Conservation (phyloP, 2,113 vertebrate genomes). For the Mobula hypostoma region DNA sequence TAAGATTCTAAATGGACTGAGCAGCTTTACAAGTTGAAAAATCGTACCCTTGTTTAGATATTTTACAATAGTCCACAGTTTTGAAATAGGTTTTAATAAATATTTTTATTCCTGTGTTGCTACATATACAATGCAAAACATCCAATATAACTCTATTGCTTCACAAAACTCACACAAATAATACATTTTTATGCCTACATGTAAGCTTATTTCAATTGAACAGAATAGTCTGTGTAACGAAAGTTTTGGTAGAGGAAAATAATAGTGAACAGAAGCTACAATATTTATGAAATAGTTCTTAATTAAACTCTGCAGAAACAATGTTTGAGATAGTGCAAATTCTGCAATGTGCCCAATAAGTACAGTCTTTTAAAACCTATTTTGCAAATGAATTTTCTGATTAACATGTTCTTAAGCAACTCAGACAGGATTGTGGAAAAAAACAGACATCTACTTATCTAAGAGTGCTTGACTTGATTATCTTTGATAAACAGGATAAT, state of each 20-base stretch:
- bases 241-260: background rate
- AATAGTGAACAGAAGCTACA: background rate
- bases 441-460: background rate
- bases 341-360: background rate
- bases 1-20: background rate
- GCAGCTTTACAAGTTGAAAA: background rate
- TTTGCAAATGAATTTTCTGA: background rate
- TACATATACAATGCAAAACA: background rate
- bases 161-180: too few relatives aligned
- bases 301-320: background rate
- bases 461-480: background rate
- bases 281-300: background rate
- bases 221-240: background rate
- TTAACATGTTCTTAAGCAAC: background rate
- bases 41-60: background rate
- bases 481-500: background rate
- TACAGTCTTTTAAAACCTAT: background rate
- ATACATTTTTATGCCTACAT: too few relatives aligned
- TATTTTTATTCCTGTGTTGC: background rate
- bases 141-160: background rate
- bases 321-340: background rate
- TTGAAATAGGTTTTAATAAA: too few relatives aligned
- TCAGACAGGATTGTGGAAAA: background rate
- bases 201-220: background rate
- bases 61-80: background rate